Base-by-base conservation (phyloP, 2,797 vertebrate genomes). In the Sebastes aleutianus region DNA sequence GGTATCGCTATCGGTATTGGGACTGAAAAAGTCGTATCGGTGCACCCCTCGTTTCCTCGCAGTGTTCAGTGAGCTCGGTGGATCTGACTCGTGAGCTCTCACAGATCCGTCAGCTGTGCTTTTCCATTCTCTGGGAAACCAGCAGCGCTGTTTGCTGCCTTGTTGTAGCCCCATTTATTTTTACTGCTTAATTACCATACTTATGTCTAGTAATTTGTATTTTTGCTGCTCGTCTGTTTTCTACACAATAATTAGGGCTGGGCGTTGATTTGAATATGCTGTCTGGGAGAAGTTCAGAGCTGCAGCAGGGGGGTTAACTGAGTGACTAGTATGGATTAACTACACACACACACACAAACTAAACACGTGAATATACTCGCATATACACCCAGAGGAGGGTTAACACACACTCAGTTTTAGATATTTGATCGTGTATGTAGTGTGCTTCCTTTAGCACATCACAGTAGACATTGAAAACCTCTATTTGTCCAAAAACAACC, bases 171-270 rank as follows among this genome's bases (percentile, higher is more conserved):
- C 88, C 81, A 87, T 93, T 93, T 94, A 92, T 91, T 86, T 93
- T 93, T 90, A 93, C 89, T 78, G 88, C 76, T 92, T 92, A 92
- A 94, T 94, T 92, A 91, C 89, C 84, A 85, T 92, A 91, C 87
- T 93, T 88, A 88, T 75, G 85, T 93, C 68, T 80, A 90, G 91
- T 93, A 91, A 94, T 94, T 93, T 94, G 91, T 92, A 90, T 93
- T 93, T 92, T 89, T 92, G 87, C 82, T 85, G 82, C 80, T 90
- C 8, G 76, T 79, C 87, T 92, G 88, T 92, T 92, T 85, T 84
- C 88, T 82, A 87, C 89, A 91, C 87, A 87, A 90, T 94, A 93
- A 93, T 95, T 93, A 94, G 73, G 67, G 82, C 83, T 86, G 87
- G 87, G 91, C 82, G 81, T 91, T 91, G 91, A 93, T 91, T 92